Conservation (phyloP, 2,888 invertebrate species). For the Mimumesa dahlbomi region DNA sequence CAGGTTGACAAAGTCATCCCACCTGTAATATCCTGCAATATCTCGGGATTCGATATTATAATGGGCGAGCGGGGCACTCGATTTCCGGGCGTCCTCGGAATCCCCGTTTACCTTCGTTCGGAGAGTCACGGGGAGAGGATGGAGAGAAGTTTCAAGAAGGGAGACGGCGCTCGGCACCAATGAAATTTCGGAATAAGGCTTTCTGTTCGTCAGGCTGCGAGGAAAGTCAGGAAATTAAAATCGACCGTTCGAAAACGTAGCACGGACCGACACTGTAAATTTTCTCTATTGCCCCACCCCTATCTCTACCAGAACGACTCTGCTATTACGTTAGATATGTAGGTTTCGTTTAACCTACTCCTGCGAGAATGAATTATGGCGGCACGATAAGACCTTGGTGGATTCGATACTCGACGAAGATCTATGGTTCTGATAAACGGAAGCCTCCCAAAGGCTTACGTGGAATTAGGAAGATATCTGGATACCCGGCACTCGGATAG, state of each 20-base stretch:
- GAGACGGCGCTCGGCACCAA: not conserved
- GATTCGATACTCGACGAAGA: constrained; percentile 39
- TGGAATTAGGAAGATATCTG: constrained; percentile 3
- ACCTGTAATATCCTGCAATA: constrained; percentile 46
- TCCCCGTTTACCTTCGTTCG: constrained; percentile 8
- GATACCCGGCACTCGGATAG: too few relatives aligned
- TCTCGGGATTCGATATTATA: constrained; percentile 50
- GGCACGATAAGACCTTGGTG: constrained; percentile 30
- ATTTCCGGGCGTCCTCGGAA: constrained; percentile 36
- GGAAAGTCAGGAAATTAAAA: constrained; percentile 30
- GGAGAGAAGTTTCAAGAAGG: too few relatives aligned
- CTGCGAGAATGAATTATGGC: constrained; percentile 47
- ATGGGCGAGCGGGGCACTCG: constrained; percentile 39
- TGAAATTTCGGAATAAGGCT: not conserved
- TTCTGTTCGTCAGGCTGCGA: too few relatives aligned
- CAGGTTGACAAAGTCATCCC: too few relatives aligned
- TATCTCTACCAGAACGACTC: too few relatives aligned
- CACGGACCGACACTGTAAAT: too few relatives aligned
- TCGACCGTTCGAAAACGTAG: constrained; percentile 6
- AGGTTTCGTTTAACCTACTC: constrained; percentile 54
- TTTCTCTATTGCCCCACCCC: too few relatives aligned
- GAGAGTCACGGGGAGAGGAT: too few relatives aligned
- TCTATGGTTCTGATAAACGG: constrained; percentile 34
- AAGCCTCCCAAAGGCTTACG: constrained; percentile 30
- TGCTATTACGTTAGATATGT: constrained; percentile 44